phyloP scores from a whole-genome alignment of 2,797 vertebrate species.

The Centroberyx gerrardi region DNA sequence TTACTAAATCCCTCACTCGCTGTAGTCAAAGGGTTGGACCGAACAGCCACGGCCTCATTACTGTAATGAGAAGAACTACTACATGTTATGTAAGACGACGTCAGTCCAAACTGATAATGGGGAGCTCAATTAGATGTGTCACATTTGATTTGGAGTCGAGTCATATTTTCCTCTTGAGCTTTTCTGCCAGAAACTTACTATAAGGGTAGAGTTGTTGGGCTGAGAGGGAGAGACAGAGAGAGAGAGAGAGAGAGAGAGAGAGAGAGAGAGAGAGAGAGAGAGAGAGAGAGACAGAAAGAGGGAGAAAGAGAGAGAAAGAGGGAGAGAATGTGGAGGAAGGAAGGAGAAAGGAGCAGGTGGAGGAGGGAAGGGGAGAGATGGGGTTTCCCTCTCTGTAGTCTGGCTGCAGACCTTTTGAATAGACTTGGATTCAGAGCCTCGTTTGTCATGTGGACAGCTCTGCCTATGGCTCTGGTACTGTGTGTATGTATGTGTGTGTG shows the following conservation, averaged over 20 bases:
- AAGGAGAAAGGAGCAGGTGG: slow-evolving; percentile 20
- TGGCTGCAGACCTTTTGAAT: slow-evolving; percentile 54
- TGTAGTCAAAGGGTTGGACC: slow-evolving; percentile 3
- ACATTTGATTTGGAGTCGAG: slow-evolving; percentile 28
- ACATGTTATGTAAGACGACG: slow-evolving; percentile 21
- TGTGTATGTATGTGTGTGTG: slow-evolving; percentile 8
- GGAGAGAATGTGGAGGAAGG: no score
- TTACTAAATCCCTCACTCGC: slow-evolving; percentile 19
- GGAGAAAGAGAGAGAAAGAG: not conserved
- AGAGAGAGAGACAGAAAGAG: no score
- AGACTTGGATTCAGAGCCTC: slow-evolving; percentile 53
- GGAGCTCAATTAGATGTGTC: slow-evolving; percentile 31
- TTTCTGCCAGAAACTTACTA: not conserved
- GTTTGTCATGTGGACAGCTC: slow-evolving; percentile 70
- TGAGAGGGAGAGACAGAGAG: no score
- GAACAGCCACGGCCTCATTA: slow-evolving; percentile 13
- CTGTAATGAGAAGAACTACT: slow-evolving; percentile 25
- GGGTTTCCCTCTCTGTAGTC: slow-evolving; percentile 62
- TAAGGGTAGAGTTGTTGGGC: no score
- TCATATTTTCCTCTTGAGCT: not conserved
- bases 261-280: not conserved
- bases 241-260: not conserved
- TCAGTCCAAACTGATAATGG: slow-evolving; percentile 5
- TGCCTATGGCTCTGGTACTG: slow-evolving; percentile 38
- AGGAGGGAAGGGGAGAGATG: slow-evolving; percentile 8